A percentile compares a stretch with the other conserved stretches of the same genome.
These are phyloP conservation scores for Puffinus mauretanicus DNA, from an alignment of 2,113 vertebrate genomes.

Conservation along the genomic window DNA sequence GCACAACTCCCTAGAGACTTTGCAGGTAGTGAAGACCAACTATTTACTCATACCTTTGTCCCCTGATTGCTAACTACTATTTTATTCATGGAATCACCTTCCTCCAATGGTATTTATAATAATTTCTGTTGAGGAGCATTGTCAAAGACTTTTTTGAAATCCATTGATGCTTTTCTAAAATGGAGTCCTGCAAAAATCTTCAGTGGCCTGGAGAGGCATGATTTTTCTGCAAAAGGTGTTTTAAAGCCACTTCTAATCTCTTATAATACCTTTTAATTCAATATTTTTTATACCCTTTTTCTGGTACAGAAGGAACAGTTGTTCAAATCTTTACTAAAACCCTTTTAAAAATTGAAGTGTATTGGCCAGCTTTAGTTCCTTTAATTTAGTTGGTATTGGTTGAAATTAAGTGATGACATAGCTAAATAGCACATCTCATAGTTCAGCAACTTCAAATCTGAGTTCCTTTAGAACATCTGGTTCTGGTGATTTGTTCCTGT, in stretches of 20 bases:
- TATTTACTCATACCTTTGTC: neutral
- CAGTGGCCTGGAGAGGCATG: neutral
- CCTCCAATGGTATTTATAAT: neutral
- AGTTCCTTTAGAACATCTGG: neutral
- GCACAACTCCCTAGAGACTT: neutral
- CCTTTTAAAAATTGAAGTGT: neutral
- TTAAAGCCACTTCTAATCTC: neutral
- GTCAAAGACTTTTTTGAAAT: neutral
- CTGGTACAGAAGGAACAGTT: neutral
- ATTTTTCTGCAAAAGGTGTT: neutral
- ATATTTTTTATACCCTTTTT: neutral
- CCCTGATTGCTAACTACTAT: neutral
- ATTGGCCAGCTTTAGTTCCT: neutral
- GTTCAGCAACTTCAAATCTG: neutral
- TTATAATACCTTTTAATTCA: neutral
- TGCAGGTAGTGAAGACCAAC: neutral
- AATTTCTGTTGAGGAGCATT: neutral
- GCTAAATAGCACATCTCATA: neutral
- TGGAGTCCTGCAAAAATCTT: neutral
- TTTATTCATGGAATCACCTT: neutral
- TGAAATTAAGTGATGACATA: neutral
- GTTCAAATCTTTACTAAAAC: neutral
- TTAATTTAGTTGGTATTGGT: neutral
- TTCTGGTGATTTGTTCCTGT: conserved; percentile 26
- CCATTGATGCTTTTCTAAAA: neutral